phyloP scores from a whole-genome alignment of 2,113 vertebrate genomes.

The Mobula birostris region DNA sequence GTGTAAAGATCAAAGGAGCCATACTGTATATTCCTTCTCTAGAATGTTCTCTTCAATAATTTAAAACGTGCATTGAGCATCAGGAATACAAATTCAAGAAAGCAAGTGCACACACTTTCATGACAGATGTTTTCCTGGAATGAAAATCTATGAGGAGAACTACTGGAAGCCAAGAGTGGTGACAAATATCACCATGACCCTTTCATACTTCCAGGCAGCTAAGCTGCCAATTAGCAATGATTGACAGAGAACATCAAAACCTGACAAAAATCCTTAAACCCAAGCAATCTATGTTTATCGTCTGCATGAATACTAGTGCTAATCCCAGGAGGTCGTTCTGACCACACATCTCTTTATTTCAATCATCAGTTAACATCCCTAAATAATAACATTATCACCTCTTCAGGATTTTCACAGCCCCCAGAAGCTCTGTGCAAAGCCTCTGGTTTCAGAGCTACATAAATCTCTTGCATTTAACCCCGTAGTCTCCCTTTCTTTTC shows the following conservation, averaged over 20 bases:
- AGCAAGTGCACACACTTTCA: background rate
- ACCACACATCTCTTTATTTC: background rate
- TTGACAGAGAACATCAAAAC: background rate
- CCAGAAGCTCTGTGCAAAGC: background rate
- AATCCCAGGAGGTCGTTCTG: background rate
- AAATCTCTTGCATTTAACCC: background rate
- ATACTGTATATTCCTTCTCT: background rate
- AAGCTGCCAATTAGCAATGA: background rate
- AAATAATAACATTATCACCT: background rate
- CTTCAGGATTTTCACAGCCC: background rate
- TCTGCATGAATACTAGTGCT: background rate
- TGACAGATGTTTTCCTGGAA: background rate
- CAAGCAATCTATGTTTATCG: background rate
- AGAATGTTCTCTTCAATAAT: background rate
- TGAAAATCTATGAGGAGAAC: background rate
- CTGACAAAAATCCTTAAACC: background rate
- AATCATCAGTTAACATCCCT: background rate
- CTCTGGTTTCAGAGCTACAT: background rate
- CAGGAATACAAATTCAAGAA: background rate
- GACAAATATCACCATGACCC: background rate
- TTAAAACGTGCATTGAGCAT: background rate
- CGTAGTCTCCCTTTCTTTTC: too few relatives aligned
- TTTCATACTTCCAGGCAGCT: background rate
- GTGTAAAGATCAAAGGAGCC: background rate
- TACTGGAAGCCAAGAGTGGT: background rate